phyloP scores from a whole-genome alignment of 2,113 vertebrate genomes.

The Hemicordylus capensis region DNA sequence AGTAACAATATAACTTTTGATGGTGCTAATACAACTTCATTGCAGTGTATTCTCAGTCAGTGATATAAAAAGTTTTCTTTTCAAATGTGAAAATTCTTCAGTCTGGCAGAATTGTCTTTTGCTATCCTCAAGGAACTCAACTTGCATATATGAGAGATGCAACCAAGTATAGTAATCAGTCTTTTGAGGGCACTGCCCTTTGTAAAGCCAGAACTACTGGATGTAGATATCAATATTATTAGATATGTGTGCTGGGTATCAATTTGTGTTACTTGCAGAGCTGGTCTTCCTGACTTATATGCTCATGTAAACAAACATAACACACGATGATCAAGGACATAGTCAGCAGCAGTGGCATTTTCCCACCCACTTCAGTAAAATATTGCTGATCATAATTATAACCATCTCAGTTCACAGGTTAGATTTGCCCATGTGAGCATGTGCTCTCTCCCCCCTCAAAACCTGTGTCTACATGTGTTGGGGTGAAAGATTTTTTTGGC shows the following conservation, averaged over 20 bases:
- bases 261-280: background rate
- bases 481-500: background rate
- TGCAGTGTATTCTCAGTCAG: background rate
- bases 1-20: conserved; percentile 1
- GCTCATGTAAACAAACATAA: background rate
- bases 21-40: background rate
- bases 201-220: background rate
- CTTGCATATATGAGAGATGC: background rate
- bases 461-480: background rate
- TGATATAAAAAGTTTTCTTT: background rate
- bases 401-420: background rate
- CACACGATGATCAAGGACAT: background rate
- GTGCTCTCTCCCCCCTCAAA: background rate
- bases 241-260: no score
- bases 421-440: background rate
- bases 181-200: background rate
- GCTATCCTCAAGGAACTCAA: conserved; percentile 9
- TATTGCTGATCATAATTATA: background rate
- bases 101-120: background rate
- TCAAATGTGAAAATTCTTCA: conserved; percentile 20
- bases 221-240: no score
- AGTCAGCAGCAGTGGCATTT: background rate
- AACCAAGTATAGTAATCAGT: background rate
- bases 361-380: background rate
- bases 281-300: background rate